Evolutionary conservation across 2,113 vertebrate genomes (phyloP).

Genomic region (Centropus bengalensis): DNA sequence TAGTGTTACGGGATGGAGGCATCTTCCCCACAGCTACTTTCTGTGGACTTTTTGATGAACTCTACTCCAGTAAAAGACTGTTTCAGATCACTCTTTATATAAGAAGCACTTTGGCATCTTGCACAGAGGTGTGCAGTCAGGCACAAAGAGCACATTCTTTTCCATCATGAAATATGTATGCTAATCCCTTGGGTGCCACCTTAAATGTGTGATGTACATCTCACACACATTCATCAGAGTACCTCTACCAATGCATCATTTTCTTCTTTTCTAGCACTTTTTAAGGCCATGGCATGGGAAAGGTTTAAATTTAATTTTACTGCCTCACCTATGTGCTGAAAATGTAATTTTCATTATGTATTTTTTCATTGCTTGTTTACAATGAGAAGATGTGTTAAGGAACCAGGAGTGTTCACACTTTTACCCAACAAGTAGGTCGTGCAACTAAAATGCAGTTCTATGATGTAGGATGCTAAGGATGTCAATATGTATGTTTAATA

Average conservation of each 20-base stretch:
- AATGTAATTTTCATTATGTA: neutral
- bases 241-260: neutral
- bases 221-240: neutral
- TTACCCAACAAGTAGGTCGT: neutral
- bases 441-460: neutral
- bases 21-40: neutral
- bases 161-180: conserved; percentile 54
- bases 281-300: neutral
- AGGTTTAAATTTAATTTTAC: neutral
- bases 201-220: conserved; percentile 1
- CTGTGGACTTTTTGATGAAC: neutral
- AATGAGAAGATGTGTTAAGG: neutral
- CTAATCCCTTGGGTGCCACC: conserved; percentile 31
- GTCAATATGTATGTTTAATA: neutral
- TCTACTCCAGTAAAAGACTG: neutral
- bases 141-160: conserved; percentile 53
- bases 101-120: conserved; percentile 38
- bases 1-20: neutral
- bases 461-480: neutral
- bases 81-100: neutral
- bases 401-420: neutral
- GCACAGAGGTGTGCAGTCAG: conserved; percentile 25
- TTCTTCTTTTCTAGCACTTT: neutral
- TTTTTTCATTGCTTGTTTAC: neutral
- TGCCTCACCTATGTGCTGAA: neutral